Evolutionary conservation across 2,113 vertebrate genomes (phyloP), one percentile per base, ranked within the genome.

Genomic region (Grammomys dolichurus): DNA sequence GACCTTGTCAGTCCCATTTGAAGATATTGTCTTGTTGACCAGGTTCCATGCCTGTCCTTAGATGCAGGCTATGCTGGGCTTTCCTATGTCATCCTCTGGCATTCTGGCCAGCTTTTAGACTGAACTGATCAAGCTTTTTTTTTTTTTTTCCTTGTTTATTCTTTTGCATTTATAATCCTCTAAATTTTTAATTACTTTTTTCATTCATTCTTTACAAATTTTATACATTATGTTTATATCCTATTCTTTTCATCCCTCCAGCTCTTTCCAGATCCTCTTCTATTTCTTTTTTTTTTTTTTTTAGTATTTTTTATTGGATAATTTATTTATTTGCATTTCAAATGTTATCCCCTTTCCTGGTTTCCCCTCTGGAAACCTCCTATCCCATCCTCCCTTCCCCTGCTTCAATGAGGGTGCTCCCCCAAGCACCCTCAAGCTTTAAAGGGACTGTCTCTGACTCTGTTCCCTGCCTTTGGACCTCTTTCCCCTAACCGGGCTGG

Each of bases 1-100:
- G 31, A 20, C 51, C 3, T 20, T 77, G 19, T 20, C 5, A 36
- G 40, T 24, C 2, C 54, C 51, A 31, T 36, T 48, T 90, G 14
- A 4, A 77, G 33, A 58, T 12, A 33, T 17, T 19, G 4, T 33
- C 20, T 65, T 46, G 8, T 9, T 51, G 4, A 19, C 16, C 43
- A 2, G 11, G 9, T 0, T 28, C 36, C 5, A 65, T 14, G 56
- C n/a, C 70, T 46, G 6, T 6, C 63, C 63, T 40, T 1, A 19
- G 10, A 4, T 6, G 20, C 24, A 63, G 3, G 2, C 26, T 65
- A 7, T 36, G 1, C 40, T 51, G 56, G 6, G 11, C 73, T 72
- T 56, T 88, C 33, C 36, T n/a, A 26, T 8, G 48, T 81, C 28
- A 82, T 67, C 63, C 5, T 90, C 67, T 87, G 31, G 13, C 16